Percentiles rank a stretch among this genome's conserved stretches.
Evolutionary conservation across 2,888 invertebrate genomes (phyloP).

Genomic region (Argyresthia albistria): DNA sequence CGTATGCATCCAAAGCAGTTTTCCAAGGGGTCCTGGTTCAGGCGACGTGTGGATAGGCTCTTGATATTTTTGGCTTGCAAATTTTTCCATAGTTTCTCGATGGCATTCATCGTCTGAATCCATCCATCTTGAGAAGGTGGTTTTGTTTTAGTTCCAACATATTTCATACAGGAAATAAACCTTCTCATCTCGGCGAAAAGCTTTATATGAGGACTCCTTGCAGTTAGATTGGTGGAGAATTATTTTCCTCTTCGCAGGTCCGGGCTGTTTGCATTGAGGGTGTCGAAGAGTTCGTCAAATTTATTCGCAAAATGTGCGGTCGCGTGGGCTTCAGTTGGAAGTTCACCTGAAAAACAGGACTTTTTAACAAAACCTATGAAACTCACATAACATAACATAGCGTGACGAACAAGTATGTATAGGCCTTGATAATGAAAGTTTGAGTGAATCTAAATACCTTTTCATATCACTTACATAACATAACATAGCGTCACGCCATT

Average conservation of each 20-base stretch:
- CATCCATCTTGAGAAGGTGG: slow-evolving; percentile 1
- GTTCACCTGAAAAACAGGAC: slow-evolving; percentile 4
- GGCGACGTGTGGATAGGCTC: slow-evolving; percentile 8
- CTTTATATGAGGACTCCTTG: neutral
- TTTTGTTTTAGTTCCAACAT: neutral
- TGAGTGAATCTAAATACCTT: no score
- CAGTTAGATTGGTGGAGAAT: neutral
- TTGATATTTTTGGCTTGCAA: neutral
- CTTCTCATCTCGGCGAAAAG: neutral
- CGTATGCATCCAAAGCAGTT: slow-evolving; percentile 13
- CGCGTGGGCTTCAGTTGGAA: slow-evolving; percentile 5
- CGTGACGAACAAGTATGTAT: no score
- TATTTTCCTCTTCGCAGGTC: slow-evolving; percentile 6
- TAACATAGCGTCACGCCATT: no score
- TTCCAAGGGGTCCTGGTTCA: slow-evolving; percentile 13
- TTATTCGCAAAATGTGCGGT: slow-evolving; percentile 4
- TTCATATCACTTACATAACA: no score
- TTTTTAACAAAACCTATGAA: neutral
- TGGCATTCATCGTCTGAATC: neutral
- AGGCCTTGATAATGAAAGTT: no score
- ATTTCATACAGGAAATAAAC: neutral
- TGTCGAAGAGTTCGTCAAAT: slow-evolving; percentile 8
- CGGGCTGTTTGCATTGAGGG: slow-evolving; percentile 2
- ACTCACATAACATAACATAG: slow-evolving; percentile 1
- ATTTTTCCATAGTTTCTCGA: neutral